Evolutionary conservation across 30 jellyfish, hydroid and myxozoan genomes (phyloP).

Genomic region (Turritopsis rubra): DNA sequence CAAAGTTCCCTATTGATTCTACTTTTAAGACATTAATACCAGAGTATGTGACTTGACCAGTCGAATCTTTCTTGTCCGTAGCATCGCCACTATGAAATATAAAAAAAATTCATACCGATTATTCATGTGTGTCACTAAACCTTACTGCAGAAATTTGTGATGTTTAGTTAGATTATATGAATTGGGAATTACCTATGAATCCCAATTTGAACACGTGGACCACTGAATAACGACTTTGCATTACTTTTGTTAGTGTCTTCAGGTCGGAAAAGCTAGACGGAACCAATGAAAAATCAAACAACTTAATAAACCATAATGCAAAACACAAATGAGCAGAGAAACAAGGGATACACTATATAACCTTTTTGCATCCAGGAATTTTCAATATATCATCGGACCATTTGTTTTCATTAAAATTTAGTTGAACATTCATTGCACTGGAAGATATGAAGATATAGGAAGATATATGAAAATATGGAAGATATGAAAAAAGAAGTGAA

Average conservation of each 20-base stretch:
- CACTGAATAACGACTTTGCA: conserved; percentile 28
- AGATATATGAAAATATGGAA: not conserved
- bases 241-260: conserved; percentile 16
- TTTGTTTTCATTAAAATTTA: conserved; percentile 13
- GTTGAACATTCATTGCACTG: conserved; percentile 24
- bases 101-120: not conserved
- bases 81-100: conserved; percentile 44
- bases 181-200: conserved; percentile 31
- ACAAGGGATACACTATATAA: not conserved
- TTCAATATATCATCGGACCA: conserved; percentile 5
- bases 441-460: not conserved
- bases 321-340: not conserved
- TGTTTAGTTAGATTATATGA: not conserved
- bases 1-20: conserved; percentile 35
- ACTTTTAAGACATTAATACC: conserved; percentile 24
- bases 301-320: not conserved
- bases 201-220: conserved; percentile 38
- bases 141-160: not conserved
- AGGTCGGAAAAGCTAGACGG: conserved; percentile 23
- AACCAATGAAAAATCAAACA: not conserved
- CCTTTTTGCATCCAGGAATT: conserved; percentile 28
- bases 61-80: conserved; percentile 7
- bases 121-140: not conserved
- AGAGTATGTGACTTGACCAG: conserved; percentile 17
- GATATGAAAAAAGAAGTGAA: not conserved